These are phyloP conservation scores for Eledona agricola DNA, from an alignment of 2,888 invertebrate genomes.

Conservation along the genomic window DNA sequence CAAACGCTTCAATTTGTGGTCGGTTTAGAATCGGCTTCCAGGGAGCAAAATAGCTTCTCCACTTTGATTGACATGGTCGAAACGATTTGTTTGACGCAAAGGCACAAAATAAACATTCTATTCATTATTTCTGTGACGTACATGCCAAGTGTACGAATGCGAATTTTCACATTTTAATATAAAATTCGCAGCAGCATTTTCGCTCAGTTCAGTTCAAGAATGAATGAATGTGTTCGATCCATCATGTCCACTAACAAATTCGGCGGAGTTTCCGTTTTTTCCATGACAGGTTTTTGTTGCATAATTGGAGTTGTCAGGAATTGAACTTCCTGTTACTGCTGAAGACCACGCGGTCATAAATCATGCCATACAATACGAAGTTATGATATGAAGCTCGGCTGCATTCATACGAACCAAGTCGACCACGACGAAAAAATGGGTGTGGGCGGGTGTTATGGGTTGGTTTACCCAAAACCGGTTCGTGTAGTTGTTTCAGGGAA, in stretches of 20 bases:
- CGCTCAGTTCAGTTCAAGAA: too few relatives aligned
- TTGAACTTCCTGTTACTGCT: conserved; percentile 11
- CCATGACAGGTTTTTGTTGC: too few relatives aligned
- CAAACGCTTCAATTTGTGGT: conserved; percentile 19
- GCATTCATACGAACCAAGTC: conserved; percentile 4
- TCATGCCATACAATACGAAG: conserved; percentile 7
- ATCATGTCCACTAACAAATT: too few relatives aligned
- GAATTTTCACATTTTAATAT: too few relatives aligned
- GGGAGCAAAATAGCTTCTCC: conserved; percentile 5
- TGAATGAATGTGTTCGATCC: too few relatives aligned
- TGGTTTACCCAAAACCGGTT: conserved; percentile 20
- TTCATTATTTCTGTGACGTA: conserved; percentile 16
- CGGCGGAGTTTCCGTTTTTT: too few relatives aligned
- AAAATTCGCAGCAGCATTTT: too few relatives aligned
- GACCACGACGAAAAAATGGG: conserved; percentile 6
- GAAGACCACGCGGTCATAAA: conserved; percentile 8
- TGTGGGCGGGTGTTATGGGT: conserved; percentile 16
- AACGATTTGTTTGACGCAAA: conserved; percentile 21
- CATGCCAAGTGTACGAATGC: too few relatives aligned
- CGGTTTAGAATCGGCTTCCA: conserved; percentile 13
- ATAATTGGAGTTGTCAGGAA: conserved; percentile 9
- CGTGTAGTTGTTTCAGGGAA: conserved; percentile 4
- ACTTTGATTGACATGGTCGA: conserved; percentile 1
- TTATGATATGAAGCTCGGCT: conserved; percentile 8
- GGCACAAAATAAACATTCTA: conserved; percentile 10